Base-by-base conservation (phyloP, 2,113 vertebrate species). In the Cygnus buccinator region DNA sequence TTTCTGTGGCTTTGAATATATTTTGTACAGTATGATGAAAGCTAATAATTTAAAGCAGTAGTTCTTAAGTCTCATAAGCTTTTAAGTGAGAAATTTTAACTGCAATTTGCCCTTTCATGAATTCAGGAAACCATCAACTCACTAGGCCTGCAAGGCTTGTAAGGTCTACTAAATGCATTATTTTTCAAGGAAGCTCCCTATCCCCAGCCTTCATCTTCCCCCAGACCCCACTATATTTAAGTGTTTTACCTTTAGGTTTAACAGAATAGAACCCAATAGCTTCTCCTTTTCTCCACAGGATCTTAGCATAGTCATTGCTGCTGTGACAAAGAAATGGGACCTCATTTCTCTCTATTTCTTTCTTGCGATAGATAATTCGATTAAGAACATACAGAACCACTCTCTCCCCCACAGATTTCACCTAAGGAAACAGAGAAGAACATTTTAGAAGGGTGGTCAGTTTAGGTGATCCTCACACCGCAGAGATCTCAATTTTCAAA, bases 211-310 rank as follows among this genome's bases (percentile, higher is more conserved):
- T 11, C 9, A 29, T 1, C 1, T 41, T 20, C 1, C 13, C 11
- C 7, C 31, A 65, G n/a, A 74, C 37, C 35, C 39, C 54, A 68
- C 3, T 76, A 16, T 29, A 52, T 16, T 58, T 26, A 80, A 63
- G 13, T 17, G 11, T 31, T 94, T 97, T 97, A 99, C 99, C 99
- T 98, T 94, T 92, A 83, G 97, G 98, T 97, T 99, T 99, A 95
- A 99, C 98, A 33, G 99, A 99, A 96, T 99, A 99, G 97, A 99
- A 99, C 13, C 99, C 99, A 95, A 99, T 91, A 48, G 99, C 99
- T 76, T 99, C 98, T 95, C 99, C 99, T 89, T 98, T 97, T 71
- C 97, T 98, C 99, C 99, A 99, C 70, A 99, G 87, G 95, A 99
- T 98, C 96, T 99, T 99, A 76, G 98, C 99, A 85, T 98, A 97